phyloP scores from a whole-genome alignment of 2,888 invertebrate species.

The Taphrorychus bicolor region DNA sequence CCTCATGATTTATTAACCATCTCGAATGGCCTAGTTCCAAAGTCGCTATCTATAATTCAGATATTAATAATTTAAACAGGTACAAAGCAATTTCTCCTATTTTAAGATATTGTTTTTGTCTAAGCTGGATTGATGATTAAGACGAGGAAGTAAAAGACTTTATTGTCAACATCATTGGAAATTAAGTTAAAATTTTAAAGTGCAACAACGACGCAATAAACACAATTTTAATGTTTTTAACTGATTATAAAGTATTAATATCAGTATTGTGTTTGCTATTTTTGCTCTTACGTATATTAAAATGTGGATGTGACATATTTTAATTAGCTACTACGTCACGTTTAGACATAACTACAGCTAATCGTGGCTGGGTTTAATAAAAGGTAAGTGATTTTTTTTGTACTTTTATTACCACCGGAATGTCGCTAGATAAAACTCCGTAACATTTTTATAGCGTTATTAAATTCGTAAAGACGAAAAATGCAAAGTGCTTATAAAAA shows the following conservation, averaged over 20 bases:
- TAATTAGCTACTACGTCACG: no score
- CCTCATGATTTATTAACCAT: constrained; percentile 3
- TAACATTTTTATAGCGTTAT: neutral
- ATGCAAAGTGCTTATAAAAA: neutral
- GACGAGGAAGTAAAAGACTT: neutral
- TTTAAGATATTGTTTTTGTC: neutral
- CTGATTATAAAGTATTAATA: no score
- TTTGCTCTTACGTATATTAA: no score
- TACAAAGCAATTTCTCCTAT: neutral
- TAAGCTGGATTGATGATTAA: neutral
- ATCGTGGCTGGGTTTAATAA: neutral
- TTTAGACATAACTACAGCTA: no score
- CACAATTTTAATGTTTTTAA: no score
- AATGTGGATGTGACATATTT: no score
- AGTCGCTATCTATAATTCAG: constrained; percentile 1
- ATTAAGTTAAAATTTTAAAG: no score
- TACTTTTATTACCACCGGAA: no score
- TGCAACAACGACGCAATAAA: no score
- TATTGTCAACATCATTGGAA: no score
- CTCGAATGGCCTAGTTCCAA: constrained; percentile 5
- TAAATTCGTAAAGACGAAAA: neutral
- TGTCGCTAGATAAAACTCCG: neutral
- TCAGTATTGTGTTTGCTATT: no score
- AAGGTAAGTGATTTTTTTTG: no score
- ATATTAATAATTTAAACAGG: constrained; percentile 5